Evolutionary conservation across 2,797 vertebrate genomes (phyloP).

Genomic region (Lateolabrax maculatus): DNA sequence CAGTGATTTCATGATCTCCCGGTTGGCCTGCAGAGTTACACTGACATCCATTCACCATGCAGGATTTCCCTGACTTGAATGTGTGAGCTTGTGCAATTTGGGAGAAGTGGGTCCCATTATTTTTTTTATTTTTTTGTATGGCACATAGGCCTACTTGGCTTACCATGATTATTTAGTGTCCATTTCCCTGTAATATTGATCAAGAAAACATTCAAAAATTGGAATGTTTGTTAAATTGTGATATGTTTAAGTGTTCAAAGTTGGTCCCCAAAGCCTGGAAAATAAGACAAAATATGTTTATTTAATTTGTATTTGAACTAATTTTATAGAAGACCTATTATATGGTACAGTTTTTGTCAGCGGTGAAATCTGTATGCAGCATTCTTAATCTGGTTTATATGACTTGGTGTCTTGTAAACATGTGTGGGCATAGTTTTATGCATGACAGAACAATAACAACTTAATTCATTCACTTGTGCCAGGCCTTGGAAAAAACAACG

Average conservation of each 20-base stretch:
- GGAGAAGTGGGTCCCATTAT: neutral
- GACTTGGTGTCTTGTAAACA: neutral
- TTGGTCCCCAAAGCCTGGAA: neutral
- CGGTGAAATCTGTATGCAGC: neutral
- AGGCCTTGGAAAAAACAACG: conserved; percentile 1
- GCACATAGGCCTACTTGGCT: too few species aligned
- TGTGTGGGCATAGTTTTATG: neutral
- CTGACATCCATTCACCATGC: neutral
- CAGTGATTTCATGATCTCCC: conserved; percentile 49
- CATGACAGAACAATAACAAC: neutral
- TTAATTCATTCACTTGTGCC: neutral
- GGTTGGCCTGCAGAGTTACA: conserved; percentile 12
- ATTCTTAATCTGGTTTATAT: neutral
- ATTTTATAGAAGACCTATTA: too few species aligned
- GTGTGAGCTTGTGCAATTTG: conserved; percentile 2
- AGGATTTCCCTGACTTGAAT: conserved; percentile 27
- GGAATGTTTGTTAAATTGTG: neutral
- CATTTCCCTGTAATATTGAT: neutral
- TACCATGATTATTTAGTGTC: neutral
- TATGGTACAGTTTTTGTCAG: neutral
- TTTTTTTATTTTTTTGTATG: neutral
- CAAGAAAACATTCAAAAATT: neutral
- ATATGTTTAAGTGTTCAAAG: neutral
- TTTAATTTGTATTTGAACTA: neutral
- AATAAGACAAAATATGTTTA: neutral